Conservation (phyloP, 2,888 invertebrate species). For the Empis livida region DNA sequence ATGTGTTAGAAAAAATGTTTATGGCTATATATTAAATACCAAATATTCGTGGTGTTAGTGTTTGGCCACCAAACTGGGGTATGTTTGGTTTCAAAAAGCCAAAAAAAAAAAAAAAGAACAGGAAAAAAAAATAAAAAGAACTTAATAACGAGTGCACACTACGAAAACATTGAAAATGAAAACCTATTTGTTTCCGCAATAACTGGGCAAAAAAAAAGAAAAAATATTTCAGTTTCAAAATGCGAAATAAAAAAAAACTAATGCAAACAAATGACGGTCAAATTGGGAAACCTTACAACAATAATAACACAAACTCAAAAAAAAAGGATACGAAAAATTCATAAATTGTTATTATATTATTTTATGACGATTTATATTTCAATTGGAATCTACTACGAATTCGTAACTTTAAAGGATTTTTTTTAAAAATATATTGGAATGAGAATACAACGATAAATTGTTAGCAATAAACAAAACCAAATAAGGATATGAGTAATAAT, state of each 20-base stretch:
- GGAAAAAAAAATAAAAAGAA: neutral
- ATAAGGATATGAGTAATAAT: too few species aligned
- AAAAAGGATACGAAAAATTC: neutral
- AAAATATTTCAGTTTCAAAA: neutral
- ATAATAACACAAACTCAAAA: too few species aligned
- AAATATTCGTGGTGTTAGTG: constrained; percentile 9
- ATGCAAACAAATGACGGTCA: constrained; percentile 1
- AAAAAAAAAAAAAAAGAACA: neutral
- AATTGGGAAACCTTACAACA: neutral
- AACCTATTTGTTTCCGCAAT: neutral
- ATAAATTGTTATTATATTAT: neutral
- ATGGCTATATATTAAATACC: neutral
- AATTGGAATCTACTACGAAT: too few species aligned
- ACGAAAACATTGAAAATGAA: neutral
- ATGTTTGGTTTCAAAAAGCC: neutral
- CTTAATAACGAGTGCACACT: neutral
- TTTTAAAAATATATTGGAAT: too few species aligned
- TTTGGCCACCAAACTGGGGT: constrained; percentile 14
- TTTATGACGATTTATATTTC: too few species aligned
- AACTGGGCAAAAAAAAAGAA: neutral
- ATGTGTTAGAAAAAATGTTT: too few species aligned
- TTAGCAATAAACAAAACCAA: too few species aligned
- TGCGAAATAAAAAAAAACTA: neutral
- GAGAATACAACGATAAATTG: too few species aligned
- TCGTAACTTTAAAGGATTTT: too few species aligned